Conservation (phyloP, 2,888 invertebrate genomes). For the Dioctria rufipes region DNA sequence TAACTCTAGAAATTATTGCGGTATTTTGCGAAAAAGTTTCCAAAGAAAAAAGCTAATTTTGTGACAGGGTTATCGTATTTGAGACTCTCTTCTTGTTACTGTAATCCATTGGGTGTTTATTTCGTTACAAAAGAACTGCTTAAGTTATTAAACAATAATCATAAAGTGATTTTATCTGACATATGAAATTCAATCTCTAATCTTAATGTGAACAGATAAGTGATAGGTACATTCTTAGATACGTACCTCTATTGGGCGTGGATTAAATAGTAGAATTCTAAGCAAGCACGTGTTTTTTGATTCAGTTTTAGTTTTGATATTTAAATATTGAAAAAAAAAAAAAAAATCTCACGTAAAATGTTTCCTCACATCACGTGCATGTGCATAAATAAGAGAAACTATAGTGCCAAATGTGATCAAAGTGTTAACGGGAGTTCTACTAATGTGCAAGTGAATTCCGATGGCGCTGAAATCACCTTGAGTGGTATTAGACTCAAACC, state of each 20-base stretch:
- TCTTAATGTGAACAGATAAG: too few relatives aligned
- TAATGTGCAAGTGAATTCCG: neutral
- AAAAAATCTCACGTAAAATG: slow-evolving; percentile 31
- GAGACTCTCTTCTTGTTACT: neutral
- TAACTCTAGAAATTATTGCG: neutral
- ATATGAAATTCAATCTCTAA: too few relatives aligned
- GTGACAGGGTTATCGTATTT: neutral
- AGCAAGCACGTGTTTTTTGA: too few relatives aligned
- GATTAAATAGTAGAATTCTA: too few relatives aligned
- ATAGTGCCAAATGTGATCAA: neutral
- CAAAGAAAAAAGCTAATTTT: neutral
- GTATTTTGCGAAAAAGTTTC: neutral
- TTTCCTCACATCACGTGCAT: slow-evolving; percentile 42
- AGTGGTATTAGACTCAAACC: neutral
- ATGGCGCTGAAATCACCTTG: neutral
- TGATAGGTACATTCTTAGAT: too few relatives aligned
- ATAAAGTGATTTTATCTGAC: too few relatives aligned
- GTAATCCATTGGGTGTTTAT: neutral
- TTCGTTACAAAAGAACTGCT: too few relatives aligned
- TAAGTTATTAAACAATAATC: too few relatives aligned
- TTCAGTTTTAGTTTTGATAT: too few relatives aligned
- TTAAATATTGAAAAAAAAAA: too few relatives aligned
- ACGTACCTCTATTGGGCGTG: too few relatives aligned
- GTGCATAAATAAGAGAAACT: slow-evolving; percentile 25
- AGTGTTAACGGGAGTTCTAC: slow-evolving; percentile 10